phyloP scores from a whole-genome alignment of 1,140 invertebrate genomes.

The Semibalanus balanoides region DNA sequence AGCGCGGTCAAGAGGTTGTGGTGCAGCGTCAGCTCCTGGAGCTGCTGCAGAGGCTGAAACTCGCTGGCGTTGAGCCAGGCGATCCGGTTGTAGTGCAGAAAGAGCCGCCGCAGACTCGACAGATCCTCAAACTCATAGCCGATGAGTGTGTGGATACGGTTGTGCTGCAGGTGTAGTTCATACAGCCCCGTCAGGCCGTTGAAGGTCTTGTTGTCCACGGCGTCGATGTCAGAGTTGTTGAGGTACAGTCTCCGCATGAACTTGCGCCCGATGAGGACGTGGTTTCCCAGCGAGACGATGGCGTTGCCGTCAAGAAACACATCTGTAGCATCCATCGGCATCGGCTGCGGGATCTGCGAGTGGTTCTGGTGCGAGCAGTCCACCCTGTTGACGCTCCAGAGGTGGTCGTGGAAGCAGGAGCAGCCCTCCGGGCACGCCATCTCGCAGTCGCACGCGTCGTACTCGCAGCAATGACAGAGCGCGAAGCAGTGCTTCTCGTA shows the following conservation, averaged over 20 bases:
- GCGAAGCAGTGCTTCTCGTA: conserved; percentile 88
- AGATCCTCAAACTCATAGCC: conserved; percentile 68
- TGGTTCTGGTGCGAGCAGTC: conserved; percentile 66
- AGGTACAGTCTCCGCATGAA: conserved; percentile 71
- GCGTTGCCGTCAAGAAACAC: conserved; percentile 82
- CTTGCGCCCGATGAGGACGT: conserved; percentile 80
- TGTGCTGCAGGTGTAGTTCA: conserved; percentile 60
- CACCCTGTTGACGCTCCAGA: conserved; percentile 80
- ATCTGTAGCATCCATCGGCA: conserved; percentile 86
- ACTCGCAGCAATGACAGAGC: conserved; percentile 83
- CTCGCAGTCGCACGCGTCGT: conserved; percentile 87
- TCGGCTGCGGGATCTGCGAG: conserved; percentile 56
- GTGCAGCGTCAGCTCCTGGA: conserved; percentile 56
- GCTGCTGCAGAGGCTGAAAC: conserved; percentile 50
- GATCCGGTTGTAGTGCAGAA: conserved; percentile 52
- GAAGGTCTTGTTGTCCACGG: conserved; percentile 81
- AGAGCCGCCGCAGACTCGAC: conserved; percentile 43
- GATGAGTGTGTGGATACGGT: conserved; percentile 62
- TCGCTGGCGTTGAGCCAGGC: conserved; percentile 56
- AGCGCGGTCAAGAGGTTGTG: conserved; percentile 58
- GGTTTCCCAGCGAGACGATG: conserved; percentile 58
- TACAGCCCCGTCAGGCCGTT: conserved; percentile 65
- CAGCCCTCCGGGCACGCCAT: conserved; percentile 85
- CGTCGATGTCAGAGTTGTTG: conserved; percentile 67
- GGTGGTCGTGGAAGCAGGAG: conserved; percentile 80